Evolutionary conservation across 92 coral and sea anemone genomes (phyloP).

Genomic region (Porites lobata): DNA sequence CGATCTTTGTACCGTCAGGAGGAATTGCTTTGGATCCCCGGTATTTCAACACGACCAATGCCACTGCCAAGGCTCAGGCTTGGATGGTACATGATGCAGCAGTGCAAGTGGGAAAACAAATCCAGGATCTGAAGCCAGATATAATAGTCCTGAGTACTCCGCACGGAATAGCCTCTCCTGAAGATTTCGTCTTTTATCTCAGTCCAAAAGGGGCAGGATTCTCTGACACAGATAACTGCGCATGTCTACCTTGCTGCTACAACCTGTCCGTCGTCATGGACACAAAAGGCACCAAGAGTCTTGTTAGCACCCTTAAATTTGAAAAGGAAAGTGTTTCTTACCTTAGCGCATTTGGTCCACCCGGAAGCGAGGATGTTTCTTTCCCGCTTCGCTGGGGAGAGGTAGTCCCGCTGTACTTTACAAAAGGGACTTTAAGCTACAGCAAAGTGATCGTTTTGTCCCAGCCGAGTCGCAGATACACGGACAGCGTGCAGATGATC

Average conservation of each 20-base stretch:
- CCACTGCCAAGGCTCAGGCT: slow-evolving; percentile 78
- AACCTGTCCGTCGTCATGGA: slow-evolving; percentile 77
- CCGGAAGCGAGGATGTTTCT: slow-evolving; percentile 73
- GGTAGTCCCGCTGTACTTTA: slow-evolving; percentile 71
- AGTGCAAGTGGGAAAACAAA: slow-evolving; percentile 67
- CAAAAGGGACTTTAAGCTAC: slow-evolving; percentile 45
- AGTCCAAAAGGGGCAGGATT: slow-evolving; percentile 76
- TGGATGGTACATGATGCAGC: slow-evolving; percentile 80
- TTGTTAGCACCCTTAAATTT: slow-evolving; percentile 65
- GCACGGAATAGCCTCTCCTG: slow-evolving; percentile 79
- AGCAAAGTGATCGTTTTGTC: slow-evolving; percentile 71
- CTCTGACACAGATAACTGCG: slow-evolving; percentile 82
- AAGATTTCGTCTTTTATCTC: slow-evolving; percentile 74
- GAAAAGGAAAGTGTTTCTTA: slow-evolving; percentile 60
- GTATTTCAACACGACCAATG: slow-evolving; percentile 79
- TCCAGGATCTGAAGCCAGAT: slow-evolving; percentile 74
- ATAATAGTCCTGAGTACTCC: slow-evolving; percentile 78
- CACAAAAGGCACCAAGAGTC: slow-evolving; percentile 42
- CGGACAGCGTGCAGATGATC: slow-evolving; percentile 75
- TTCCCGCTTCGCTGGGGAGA: slow-evolving; percentile 90
- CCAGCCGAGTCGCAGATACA: slow-evolving; percentile 87
- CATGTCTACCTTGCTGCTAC: slow-evolving; percentile 82
- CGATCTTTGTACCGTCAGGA: slow-evolving; percentile 33
- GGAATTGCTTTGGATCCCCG: slow-evolving; percentile 81
- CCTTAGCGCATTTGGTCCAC: slow-evolving; percentile 83